These are phyloP conservation scores for Helleia helle DNA, from an alignment of 2,888 invertebrate species.

Conservation along the genomic window DNA sequence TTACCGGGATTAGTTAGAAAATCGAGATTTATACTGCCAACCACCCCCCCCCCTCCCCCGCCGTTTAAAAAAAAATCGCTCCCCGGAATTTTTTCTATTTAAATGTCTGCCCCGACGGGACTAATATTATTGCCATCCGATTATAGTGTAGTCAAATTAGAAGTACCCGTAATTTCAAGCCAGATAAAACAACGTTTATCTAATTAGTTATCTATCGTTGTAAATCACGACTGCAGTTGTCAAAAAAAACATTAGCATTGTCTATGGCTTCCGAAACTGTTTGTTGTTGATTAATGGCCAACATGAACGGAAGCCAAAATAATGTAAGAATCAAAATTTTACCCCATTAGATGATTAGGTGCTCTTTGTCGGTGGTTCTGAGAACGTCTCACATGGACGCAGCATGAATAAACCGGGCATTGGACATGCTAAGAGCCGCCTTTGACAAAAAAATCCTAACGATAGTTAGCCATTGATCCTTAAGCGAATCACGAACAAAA, in stretches of 20 bases:
- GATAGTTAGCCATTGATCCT: constrained; percentile 49
- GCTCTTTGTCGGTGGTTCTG: constrained; percentile 58
- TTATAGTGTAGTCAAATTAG: no score
- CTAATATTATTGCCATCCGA: no score
- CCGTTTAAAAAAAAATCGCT: no score
- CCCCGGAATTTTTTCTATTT: no score
- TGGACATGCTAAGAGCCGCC: constrained; percentile 45
- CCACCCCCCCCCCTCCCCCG: no score
- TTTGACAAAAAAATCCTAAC: constrained; percentile 52
- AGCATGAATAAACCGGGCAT: constrained; percentile 38
- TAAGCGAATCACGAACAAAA: constrained; percentile 62
- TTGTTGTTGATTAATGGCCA: constrained; percentile 56
- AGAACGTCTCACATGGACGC: constrained; percentile 28
- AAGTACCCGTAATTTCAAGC: no score
- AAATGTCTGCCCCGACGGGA: no score
- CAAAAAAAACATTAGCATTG: constrained; percentile 5
- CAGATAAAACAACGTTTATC: neutral
- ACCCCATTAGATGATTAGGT: constrained; percentile 61
- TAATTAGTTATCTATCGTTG: neutral
- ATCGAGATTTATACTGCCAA: no score
- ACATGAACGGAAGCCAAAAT: constrained; percentile 64
- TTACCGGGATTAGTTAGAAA: no score
- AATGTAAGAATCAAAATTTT: constrained; percentile 58
- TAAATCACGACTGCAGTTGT: neutral
- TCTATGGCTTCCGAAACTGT: constrained; percentile 27